Conservation (phyloP, 2,797 vertebrate genomes). For the Kryptolebias ocellatus region DNA sequence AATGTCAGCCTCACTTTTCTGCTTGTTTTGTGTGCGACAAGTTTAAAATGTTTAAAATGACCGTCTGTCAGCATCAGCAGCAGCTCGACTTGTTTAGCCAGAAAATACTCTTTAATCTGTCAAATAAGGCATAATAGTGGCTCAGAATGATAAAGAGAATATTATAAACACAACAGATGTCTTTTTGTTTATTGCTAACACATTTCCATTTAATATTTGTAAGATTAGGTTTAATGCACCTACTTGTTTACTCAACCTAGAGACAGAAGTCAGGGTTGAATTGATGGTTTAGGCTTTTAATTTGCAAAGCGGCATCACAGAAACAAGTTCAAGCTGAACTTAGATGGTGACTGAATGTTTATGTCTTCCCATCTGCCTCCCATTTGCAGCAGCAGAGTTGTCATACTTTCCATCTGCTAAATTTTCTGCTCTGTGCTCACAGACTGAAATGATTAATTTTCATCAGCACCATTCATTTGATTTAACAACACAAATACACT, state of each 20-base stretch:
- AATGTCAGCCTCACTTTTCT: not conserved
- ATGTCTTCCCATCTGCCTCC: conserved; percentile 29
- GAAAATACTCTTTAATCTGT: not conserved
- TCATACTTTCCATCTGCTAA: conserved; percentile 38
- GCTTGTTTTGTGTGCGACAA: not conserved
- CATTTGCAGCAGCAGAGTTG: conserved; percentile 23
- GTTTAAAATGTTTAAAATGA: not conserved
- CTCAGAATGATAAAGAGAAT: not conserved
- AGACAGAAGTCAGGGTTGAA: not conserved
- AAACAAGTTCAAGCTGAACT: conserved; percentile 23
- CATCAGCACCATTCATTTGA: not conserved
- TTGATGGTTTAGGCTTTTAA: not conserved
- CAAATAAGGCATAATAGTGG: not conserved
- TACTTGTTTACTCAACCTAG: not conserved
- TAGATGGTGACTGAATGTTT: conserved; percentile 9
- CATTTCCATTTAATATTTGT: not conserved
- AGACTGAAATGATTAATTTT: conserved; percentile 5
- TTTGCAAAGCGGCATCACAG: not conserved
- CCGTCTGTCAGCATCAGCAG: conserved; percentile 10
- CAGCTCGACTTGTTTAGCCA: not conserved
- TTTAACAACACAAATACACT: not conserved
- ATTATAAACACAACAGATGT: not conserved
- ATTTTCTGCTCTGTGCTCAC: conserved; percentile 11
- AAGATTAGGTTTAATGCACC: not conserved
- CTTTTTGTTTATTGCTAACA: not conserved